These are phyloP conservation scores for Drosophila pseudotakahashii DNA, from an alignment of 2,888 invertebrate genomes.

Conservation along the genomic window DNA sequence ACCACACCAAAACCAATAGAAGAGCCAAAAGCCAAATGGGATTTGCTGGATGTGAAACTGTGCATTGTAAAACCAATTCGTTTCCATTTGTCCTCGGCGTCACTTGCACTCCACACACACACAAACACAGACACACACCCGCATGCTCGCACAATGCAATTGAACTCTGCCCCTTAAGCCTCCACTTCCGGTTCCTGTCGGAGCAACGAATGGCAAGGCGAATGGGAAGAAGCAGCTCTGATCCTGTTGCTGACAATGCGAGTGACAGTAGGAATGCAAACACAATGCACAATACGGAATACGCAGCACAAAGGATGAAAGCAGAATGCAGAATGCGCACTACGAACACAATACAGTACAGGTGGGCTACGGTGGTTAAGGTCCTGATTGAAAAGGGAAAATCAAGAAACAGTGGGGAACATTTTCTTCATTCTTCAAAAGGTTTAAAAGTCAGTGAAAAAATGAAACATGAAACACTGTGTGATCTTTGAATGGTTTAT, in stretches of 20 bases:
- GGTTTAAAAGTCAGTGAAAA: too few species aligned
- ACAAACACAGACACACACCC: conserved; percentile 2
- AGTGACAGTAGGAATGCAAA: conserved; percentile 49
- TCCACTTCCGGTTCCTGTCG: conserved; percentile 34
- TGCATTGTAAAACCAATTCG: conserved; percentile 71
- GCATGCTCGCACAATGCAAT: conserved; percentile 33
- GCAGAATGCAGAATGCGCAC: conserved; percentile 36
- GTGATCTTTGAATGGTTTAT: too few species aligned
- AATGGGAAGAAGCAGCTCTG: conserved; percentile 12
- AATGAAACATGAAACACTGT: too few species aligned
- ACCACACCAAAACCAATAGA: conserved; percentile 16
- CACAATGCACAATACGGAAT: conserved; percentile 45
- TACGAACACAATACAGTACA: conserved; percentile 43
- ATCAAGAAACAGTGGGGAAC: not conserved
- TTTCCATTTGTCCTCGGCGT: conserved; percentile 56
- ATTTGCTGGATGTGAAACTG: conserved; percentile 51
- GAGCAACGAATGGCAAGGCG: conserved; percentile 2
- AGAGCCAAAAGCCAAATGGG: conserved; percentile 40
- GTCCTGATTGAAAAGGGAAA: conserved; percentile 2
- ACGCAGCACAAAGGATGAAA: conserved; percentile 39
- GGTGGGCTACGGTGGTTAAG: conserved; percentile 32
- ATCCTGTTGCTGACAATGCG: conserved; percentile 69
- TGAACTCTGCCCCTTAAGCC: conserved; percentile 44
- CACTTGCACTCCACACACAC: conserved; percentile 34
- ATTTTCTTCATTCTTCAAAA: too few species aligned